A percentile compares a stretch with the other conserved stretches of the same genome.
phyloP scores from a whole-genome alignment of 2,888 invertebrate genomes.

The Teleogryllus oceanicus region DNA sequence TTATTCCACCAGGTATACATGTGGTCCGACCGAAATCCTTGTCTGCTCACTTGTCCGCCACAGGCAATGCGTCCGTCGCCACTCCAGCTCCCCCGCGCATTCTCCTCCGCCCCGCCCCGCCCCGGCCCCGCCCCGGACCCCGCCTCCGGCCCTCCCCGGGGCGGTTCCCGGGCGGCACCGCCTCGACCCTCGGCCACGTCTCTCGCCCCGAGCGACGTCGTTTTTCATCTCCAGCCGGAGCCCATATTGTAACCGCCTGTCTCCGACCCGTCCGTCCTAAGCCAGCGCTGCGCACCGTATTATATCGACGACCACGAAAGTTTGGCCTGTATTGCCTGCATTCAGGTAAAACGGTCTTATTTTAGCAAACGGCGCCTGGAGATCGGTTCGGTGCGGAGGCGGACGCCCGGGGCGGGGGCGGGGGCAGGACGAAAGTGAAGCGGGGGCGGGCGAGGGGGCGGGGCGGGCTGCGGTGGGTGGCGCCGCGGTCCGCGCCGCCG shows the following conservation, averaged over 20 bases:
- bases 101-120: too few species aligned
- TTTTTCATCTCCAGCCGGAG: background rate
- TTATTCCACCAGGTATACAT: too few species aligned
- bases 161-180: background rate
- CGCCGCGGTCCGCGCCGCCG: background rate
- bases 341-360: background rate
- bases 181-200: background rate
- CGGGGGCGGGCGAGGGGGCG: background rate
- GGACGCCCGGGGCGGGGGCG: too few species aligned
- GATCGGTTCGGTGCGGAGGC: background rate
- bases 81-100: too few species aligned
- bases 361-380: background rate
- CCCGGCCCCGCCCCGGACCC: too few species aligned
- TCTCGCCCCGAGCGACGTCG: background rate
- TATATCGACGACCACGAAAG: background rate
- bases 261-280: background rate
- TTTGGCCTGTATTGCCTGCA: constrained; percentile 6
- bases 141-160: too few species aligned
- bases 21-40: too few species aligned
- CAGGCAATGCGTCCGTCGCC: too few species aligned
- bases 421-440: background rate
- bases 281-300: background rate
- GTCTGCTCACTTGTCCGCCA: too few species aligned
- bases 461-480: too few species aligned
- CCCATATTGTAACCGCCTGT: background rate